Conservation (phyloP, 2,797 vertebrate genomes). For the Pempheris klunzingeri region DNA sequence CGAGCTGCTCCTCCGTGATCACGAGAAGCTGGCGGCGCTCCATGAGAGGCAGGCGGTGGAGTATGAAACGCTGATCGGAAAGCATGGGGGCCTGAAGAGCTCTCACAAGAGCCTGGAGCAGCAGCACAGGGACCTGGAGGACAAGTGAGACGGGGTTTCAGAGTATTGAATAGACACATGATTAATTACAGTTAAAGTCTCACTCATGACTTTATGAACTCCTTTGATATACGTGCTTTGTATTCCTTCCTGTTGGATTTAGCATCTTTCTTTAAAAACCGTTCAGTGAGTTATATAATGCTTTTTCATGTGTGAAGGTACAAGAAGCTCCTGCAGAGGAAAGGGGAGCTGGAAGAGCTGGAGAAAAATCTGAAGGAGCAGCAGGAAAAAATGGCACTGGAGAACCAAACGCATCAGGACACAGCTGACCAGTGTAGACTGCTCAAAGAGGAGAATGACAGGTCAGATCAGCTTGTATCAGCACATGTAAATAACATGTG, state of each 20-base stretch:
- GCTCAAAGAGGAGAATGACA: slow-evolving; percentile 91
- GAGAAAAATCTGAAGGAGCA: slow-evolving; percentile 93
- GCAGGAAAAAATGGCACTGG: slow-evolving; percentile 93
- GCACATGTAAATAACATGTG: background rate
- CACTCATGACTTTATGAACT: background rate
- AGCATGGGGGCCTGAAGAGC: slow-evolving; percentile 94
- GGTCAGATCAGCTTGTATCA: slow-evolving; percentile 77
- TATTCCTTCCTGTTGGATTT: background rate
- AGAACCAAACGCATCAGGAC: slow-evolving; percentile 90
- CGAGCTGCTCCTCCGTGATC: slow-evolving; percentile 94
- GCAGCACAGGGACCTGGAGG: slow-evolving; percentile 95
- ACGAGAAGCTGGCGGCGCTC: slow-evolving; percentile 95
- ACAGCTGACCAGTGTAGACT: slow-evolving; percentile 91
- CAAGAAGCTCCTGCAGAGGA: slow-evolving; percentile 95
- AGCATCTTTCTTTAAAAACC: too few species aligned
- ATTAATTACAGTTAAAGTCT: background rate
- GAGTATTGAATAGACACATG: background rate
- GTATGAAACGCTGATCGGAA: slow-evolving; percentile 94
- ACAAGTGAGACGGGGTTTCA: slow-evolving; percentile 85
- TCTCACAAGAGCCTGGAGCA: slow-evolving; percentile 94
- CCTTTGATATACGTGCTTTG: background rate
- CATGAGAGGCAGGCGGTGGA: slow-evolving; percentile 95
- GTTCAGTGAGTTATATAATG: too few species aligned
- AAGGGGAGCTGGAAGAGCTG: slow-evolving; percentile 93
- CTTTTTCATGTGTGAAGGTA: slow-evolving; percentile 83